Evolutionary conservation across 2,888 invertebrate genomes (phyloP), one percentile per base, ranked within the genome.

Genomic region (Xiphydria camelus): DNA sequence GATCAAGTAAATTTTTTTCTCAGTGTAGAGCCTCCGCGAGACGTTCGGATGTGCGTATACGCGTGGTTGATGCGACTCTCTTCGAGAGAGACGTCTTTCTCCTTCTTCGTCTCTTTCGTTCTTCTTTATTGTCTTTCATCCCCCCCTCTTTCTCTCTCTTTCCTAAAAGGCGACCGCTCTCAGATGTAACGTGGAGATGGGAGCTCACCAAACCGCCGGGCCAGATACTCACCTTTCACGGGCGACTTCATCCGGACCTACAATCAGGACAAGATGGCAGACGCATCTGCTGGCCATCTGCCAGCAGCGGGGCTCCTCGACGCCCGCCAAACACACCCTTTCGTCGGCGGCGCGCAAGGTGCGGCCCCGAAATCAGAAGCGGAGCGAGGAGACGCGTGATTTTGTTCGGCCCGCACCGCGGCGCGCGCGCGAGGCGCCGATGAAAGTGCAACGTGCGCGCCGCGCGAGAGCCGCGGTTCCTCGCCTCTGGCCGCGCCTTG

Each of bases 211-310:
- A 53, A 50, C 41, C 41, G 45, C 37, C 43, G 44, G 41, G 22
- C 43, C 6, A 9, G 20, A 21, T 39, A 18, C 39, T 44, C 56
- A 57, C 53, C 59, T 62, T 62, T 61, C 57, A 57, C 55, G 47
- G 51, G 42, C 54, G 49, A 53, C 50, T 57, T 49, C 47, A 49
- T 39, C 51, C 45, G 57, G 56, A 63, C 53, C 58, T 57, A 47
- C 57, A 66, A 66, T 66, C 66, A 64, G 59, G 59, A 44, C 61
- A 59, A 61, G 58, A 62, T 56, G 55, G 54, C 54, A 55, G 57
- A 57, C 18, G n/a, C 62, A 65, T 63, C 63, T 59, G 65, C 59
- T 55, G 62, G 57, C 63, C 70, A 70, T 68, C 70, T 70, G 70
- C 66, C 60, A 55, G 48, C 2, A 6, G 7, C 32, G 32, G 12